A percentile compares a stretch with the other conserved stretches of the same genome.
Conservation (phyloP, 92 coral and sea anemone genomes). For the Anthopleura xanthogrammica region DNA sequence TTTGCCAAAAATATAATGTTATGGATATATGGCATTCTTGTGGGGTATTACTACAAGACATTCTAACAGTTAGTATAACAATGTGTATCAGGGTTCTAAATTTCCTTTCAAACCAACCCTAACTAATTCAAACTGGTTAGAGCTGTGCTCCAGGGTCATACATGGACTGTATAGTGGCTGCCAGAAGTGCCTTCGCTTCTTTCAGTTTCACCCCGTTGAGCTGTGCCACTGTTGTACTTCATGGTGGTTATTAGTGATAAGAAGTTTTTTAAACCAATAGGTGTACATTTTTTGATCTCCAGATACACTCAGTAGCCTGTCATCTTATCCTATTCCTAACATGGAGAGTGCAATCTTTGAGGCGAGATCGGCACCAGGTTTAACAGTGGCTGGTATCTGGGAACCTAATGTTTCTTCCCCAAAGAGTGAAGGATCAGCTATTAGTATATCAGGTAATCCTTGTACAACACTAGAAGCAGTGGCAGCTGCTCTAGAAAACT, state of each 20-base stretch:
- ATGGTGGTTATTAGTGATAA: too few relatives aligned
- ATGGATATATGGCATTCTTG: too few relatives aligned
- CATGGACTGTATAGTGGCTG: too few relatives aligned
- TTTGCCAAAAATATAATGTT: neutral
- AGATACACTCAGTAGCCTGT: constrained; percentile 76
- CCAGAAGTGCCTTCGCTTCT: too few relatives aligned
- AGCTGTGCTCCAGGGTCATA: too few relatives aligned
- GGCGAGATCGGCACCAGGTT: constrained; percentile 84
- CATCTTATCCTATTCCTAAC: constrained; percentile 74
- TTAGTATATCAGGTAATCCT: constrained; percentile 64
- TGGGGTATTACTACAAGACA: too few relatives aligned
- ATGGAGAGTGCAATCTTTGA: constrained; percentile 73
- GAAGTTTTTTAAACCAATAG: neutral
- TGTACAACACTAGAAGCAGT: constrained; percentile 67
- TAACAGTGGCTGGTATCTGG: constrained; percentile 75
- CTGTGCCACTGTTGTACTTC: too few relatives aligned
- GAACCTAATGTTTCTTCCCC: constrained; percentile 64
- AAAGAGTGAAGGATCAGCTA: constrained; percentile 82
- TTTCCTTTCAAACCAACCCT: too few relatives aligned
- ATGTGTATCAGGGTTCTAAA: too few relatives aligned
- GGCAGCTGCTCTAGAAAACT: constrained; percentile 73
- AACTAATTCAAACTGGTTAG: too few relatives aligned
- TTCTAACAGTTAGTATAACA: too few relatives aligned
- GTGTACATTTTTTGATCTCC: neutral
- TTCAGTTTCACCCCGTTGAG: too few relatives aligned